These are phyloP conservation scores for Carettochelys insculpta DNA, from an alignment of 2,113 vertebrate genomes.

Conservation along the genomic window DNA sequence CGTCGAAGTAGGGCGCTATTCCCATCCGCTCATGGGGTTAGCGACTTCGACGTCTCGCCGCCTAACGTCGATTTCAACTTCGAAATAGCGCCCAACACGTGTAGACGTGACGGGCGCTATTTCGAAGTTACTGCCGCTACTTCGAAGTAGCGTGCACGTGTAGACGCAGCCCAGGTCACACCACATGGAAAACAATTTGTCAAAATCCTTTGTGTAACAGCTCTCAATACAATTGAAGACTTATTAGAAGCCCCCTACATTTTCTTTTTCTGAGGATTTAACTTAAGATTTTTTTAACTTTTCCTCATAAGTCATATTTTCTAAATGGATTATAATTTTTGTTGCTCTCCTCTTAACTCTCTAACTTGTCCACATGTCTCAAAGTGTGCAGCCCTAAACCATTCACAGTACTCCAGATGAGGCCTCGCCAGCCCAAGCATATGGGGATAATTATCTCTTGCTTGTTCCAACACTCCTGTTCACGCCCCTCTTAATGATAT, in stretches of 20 bases:
- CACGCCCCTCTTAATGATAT: background rate
- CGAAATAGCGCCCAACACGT: too few relatives aligned
- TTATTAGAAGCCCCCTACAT: background rate
- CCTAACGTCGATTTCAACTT: too few relatives aligned
- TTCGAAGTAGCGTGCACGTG: too few relatives aligned
- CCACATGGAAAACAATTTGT: background rate
- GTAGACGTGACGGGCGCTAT: too few relatives aligned
- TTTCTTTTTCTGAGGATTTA: background rate
- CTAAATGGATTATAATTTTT: background rate
- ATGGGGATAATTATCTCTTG: background rate
- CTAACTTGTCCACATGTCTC: background rate
- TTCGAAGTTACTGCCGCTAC: too few relatives aligned
- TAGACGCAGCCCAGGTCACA: too few relatives aligned
- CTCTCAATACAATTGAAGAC: background rate
- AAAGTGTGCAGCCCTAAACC: background rate
- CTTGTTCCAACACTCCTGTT: background rate
- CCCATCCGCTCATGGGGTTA: too few relatives aligned
- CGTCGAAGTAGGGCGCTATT: too few relatives aligned
- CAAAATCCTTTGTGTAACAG: background rate
- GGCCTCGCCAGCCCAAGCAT: background rate
- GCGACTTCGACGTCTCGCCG: too few relatives aligned
- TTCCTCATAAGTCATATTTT: background rate
- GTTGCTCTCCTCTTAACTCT: background rate
- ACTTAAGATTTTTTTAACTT: background rate
- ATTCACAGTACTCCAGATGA: background rate